These are phyloP conservation scores for Cantharis flavilabris DNA, from an alignment of 2,888 invertebrate species.

Conservation along the genomic window DNA sequence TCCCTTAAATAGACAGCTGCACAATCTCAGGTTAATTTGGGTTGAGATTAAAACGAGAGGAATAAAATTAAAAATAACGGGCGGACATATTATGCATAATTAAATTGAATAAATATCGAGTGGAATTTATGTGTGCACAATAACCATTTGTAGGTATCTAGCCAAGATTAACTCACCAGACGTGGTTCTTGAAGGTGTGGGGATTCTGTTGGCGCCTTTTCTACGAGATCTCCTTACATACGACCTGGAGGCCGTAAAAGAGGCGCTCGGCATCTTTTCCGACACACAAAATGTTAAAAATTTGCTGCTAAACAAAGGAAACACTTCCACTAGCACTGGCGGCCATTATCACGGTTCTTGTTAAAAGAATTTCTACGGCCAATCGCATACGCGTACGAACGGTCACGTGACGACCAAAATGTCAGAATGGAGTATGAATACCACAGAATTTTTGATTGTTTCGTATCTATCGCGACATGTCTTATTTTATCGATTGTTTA, in stretches of 20 bases:
- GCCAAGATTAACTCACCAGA: slow-evolving; percentile 67
- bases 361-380: slow-evolving; percentile 42
- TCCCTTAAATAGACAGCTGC: slow-evolving; percentile 1
- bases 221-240: slow-evolving; percentile 89
- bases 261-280: slow-evolving; percentile 91
- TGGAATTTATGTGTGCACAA: slow-evolving; percentile 20
- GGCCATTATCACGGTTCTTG: slow-evolving; percentile 81
- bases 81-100: background rate
- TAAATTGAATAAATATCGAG: slow-evolving; percentile 18
- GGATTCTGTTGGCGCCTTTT: slow-evolving; percentile 88
- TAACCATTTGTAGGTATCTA: slow-evolving; percentile 14
- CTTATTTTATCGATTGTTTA: slow-evolving; percentile 77
- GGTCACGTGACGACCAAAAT: slow-evolving; percentile 51
- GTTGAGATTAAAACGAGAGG: background rate
- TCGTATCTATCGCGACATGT: slow-evolving; percentile 72
- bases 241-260: slow-evolving; percentile 90
- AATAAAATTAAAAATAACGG: background rate
- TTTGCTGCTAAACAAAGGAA: slow-evolving; percentile 79
- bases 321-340: slow-evolving; percentile 78
- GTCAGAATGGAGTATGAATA: slow-evolving; percentile 45
- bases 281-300: slow-evolving; percentile 52
- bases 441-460: slow-evolving; percentile 56
- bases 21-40: slow-evolving; percentile 4
- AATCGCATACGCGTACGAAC: slow-evolving; percentile 39
- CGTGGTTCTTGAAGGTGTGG: slow-evolving; percentile 79